A percentile compares a stretch with the other conserved stretches of the same genome.
Evolutionary conservation across 2,797 vertebrate species (phyloP).

Genomic region (Eremophila alpestris): DNA sequence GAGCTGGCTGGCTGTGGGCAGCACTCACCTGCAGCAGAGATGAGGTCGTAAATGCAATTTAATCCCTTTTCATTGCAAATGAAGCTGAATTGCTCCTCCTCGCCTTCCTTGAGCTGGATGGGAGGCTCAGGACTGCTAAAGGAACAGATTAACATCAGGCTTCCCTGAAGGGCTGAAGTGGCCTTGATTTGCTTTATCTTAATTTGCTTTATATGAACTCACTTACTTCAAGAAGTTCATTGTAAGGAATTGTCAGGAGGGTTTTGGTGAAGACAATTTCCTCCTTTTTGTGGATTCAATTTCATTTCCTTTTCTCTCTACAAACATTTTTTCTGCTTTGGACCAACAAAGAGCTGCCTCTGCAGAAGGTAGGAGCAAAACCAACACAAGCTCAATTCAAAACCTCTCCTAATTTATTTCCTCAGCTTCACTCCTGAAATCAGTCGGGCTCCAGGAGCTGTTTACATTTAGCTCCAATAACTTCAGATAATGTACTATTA

Average conservation of each 20-base stretch:
- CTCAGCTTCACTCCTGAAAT: not conserved
- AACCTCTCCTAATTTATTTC: not conserved
- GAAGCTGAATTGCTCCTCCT: not conserved
- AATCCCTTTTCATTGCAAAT: not conserved
- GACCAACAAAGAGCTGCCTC: not conserved
- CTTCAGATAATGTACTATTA: conserved; percentile 17
- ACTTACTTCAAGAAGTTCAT: not conserved
- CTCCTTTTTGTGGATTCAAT: not conserved
- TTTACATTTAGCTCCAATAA: conserved; percentile 38
- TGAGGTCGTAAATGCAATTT: not conserved
- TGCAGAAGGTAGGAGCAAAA: not conserved
- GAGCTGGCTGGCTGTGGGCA: not conserved
- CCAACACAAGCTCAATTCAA: not conserved
- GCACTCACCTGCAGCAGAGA: not conserved
- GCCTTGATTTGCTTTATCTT: conserved; percentile 6
- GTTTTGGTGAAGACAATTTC: not conserved
- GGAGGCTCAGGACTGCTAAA: not conserved
- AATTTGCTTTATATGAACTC: conserved; percentile 20
- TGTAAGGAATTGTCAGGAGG: not conserved
- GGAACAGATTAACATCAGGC: not conserved
- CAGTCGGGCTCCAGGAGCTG: not conserved
- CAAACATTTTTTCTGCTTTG: not conserved
- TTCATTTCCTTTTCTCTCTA: not conserved
- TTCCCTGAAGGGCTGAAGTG: not conserved
- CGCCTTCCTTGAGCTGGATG: not conserved